phyloP scores from a whole-genome alignment of 1,140 invertebrate species.

The Drosophila ficusphila region DNA sequence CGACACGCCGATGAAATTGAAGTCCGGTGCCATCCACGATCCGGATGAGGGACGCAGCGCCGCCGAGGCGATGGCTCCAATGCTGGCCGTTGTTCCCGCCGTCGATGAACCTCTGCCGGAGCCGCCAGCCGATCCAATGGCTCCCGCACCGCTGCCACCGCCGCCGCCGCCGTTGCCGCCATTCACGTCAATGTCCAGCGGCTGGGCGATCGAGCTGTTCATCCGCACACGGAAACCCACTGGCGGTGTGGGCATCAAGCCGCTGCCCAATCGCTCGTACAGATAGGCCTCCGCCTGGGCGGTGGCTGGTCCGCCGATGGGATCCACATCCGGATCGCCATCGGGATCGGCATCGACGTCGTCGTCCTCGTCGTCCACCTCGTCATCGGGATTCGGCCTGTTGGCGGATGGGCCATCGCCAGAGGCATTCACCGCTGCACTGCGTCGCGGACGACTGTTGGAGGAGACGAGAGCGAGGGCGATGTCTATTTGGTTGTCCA shows the following conservation, averaged over 20 bases:
- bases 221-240: slow-evolving; percentile 58
- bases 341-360: slow-evolving; percentile 24
- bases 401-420: slow-evolving; percentile 3
- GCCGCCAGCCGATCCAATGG: background rate
- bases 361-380: slow-evolving; percentile 32
- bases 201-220: slow-evolving; percentile 63
- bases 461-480: slow-evolving; percentile 41
- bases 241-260: slow-evolving; percentile 53
- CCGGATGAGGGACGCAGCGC: slow-evolving; percentile 60
- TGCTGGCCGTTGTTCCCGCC: slow-evolving; percentile 7
- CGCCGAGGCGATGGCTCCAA: slow-evolving; percentile 12
- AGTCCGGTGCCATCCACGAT: slow-evolving; percentile 69
- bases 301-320: background rate
- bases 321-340: slow-evolving; percentile 6
- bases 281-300: slow-evolving; percentile 30
- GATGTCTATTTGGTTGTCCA: slow-evolving; percentile 56
- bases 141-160: background rate
- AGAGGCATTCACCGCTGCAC: slow-evolving; percentile 55
- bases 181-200: slow-evolving; percentile 68
- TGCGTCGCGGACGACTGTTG: slow-evolving; percentile 64
- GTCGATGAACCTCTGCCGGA: background rate
- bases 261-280: slow-evolving; percentile 41
- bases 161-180: slow-evolving; percentile 14
- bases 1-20: slow-evolving; percentile 39
- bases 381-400: slow-evolving; percentile 5